phyloP scores from a whole-genome alignment of 2,797 vertebrate genomes.

The Amphiprion clarkii region DNA sequence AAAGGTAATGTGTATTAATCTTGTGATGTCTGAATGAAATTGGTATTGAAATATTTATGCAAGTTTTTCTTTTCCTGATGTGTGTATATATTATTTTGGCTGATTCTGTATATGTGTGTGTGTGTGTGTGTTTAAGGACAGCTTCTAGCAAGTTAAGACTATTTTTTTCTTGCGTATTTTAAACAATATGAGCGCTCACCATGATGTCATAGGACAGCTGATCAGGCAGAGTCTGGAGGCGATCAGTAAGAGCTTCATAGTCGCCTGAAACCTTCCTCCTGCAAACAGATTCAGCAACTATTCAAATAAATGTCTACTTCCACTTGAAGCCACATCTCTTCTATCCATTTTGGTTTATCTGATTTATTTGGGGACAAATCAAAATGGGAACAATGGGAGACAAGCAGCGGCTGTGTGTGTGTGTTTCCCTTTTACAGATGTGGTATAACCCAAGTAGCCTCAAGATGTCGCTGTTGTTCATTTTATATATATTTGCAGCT shows the following conservation, averaged over 20 bases:
- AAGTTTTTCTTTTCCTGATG: too few species aligned
- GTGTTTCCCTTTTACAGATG: not conserved
- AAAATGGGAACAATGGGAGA: slow-evolving; percentile 3
- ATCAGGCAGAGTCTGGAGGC: slow-evolving; percentile 92
- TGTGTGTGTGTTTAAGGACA: too few species aligned
- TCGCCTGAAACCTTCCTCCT: slow-evolving; percentile 94
- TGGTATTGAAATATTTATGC: too few species aligned
- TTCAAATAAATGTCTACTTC: not conserved
- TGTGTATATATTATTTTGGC: too few species aligned
- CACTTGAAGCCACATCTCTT: not conserved
- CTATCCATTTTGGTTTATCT: slow-evolving; percentile 6
- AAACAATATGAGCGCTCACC: slow-evolving; percentile 83
- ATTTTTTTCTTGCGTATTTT: not conserved
- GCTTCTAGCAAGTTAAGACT: not conserved
- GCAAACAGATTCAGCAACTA: slow-evolving; percentile 28
- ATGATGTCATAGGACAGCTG: slow-evolving; percentile 94
- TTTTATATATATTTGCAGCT: not conserved
- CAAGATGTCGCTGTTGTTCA: not conserved
- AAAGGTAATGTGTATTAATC: too few species aligned
- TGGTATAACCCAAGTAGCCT: not conserved
- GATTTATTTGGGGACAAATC: not conserved
- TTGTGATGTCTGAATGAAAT: too few species aligned
- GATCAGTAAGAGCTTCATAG: slow-evolving; percentile 91
- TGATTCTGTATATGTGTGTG: too few species aligned
- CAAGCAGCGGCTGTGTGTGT: not conserved